phyloP scores from a whole-genome alignment of 2,888 invertebrate genomes.

The Coelogynopora nodosa region DNA sequence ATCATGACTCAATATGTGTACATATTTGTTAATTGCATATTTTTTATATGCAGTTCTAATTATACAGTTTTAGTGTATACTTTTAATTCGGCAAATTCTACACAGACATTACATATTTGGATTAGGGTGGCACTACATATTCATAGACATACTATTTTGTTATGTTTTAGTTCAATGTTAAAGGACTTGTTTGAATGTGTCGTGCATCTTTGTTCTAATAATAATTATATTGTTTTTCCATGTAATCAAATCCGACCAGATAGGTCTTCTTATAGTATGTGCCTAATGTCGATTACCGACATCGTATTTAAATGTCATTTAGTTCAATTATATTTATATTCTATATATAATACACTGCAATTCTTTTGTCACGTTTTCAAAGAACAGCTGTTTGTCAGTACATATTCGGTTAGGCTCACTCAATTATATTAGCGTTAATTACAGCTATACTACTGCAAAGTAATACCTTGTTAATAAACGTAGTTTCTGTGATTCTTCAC shows the following conservation, averaged over 20 bases:
- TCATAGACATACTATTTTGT: not conserved
- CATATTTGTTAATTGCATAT: not conserved
- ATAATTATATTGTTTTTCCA: not conserved
- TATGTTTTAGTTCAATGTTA: not conserved
- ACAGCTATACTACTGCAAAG: no score
- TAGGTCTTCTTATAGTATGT: not conserved
- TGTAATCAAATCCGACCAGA: not conserved
- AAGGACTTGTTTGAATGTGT: not conserved
- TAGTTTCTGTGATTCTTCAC: no score
- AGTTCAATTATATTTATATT: no score
- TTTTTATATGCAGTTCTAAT: not conserved
- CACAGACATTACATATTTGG: not conserved
- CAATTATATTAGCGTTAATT: no score
- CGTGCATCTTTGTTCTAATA: not conserved
- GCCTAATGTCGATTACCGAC: not conserved
- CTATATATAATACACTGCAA: no score
- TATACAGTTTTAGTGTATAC: not conserved
- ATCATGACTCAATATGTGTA: not conserved
- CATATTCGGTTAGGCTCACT: no score
- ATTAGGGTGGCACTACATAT: not conserved
- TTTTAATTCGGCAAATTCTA: not conserved
- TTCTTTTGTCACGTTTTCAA: no score
- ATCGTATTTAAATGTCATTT: not conserved
- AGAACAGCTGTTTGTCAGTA: no score
- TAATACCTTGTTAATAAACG: no score